These are phyloP conservation scores for Aleiodes alternator DNA, from an alignment of 2,888 invertebrate species.

Conservation along the genomic window DNA sequence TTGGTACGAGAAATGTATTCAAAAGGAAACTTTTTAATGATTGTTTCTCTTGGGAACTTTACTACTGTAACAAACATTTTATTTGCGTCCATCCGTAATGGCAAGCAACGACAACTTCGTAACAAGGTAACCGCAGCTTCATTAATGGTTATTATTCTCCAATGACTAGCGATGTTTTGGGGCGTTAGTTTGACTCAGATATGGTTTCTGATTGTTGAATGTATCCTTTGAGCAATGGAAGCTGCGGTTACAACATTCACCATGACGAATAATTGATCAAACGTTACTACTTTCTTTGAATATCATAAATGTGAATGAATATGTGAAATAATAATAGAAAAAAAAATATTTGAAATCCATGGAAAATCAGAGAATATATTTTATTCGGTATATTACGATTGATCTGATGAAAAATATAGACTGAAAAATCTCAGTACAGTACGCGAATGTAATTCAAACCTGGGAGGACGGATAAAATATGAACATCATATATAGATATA, in stretches of 20 bases:
- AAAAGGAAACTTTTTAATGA: constrained; percentile 35
- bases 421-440: constrained; percentile 3
- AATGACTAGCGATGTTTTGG: constrained; percentile 26
- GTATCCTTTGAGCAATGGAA: not conserved
- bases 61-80: constrained; percentile 14
- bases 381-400: too few species aligned
- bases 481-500: constrained; percentile 2
- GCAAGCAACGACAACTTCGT: constrained; percentile 30
- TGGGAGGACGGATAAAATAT: constrained; percentile 24
- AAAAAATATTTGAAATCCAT: too few species aligned
- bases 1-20: constrained; percentile 13
- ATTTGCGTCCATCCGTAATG: constrained; percentile 33
- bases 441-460: constrained; percentile 14
- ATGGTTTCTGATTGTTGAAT: constrained; percentile 25
- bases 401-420: constrained; percentile 9
- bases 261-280: not conserved
- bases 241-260: constrained; percentile 5
- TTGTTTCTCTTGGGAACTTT: constrained; percentile 2
- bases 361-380: too few species aligned
- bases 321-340: too few species aligned
- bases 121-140: constrained; percentile 36
- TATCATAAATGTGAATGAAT: too few species aligned
- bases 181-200: constrained; percentile 2
- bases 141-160: constrained; percentile 34
- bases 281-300: not conserved